Conservation (phyloP, 2,113 vertebrate species). For the Coturnix japonica region DNA sequence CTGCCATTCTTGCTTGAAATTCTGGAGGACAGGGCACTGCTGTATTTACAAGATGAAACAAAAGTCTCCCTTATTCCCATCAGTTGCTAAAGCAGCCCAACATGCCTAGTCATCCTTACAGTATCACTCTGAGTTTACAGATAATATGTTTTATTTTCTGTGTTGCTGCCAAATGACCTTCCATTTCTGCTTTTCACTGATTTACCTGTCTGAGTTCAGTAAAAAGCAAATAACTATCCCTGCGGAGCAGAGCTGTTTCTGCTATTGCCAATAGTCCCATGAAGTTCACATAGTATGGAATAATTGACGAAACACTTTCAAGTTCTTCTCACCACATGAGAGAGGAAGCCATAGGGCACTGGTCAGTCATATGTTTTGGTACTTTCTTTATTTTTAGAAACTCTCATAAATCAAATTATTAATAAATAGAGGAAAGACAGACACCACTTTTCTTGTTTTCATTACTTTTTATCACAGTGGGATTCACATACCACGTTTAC, state of each 20-base stretch:
- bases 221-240: not conserved
- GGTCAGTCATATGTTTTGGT: slow-evolving; percentile 12
- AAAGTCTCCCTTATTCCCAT: not conserved
- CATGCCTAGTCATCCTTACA: not conserved
- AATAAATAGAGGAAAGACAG: not conserved
- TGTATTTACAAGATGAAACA: not conserved
- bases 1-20: not conserved
- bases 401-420: not conserved
- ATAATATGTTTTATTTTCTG: not conserved
- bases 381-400: slow-evolving; percentile 45
- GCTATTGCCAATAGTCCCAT: not conserved
- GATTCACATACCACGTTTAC: not conserved
- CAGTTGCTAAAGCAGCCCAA: not conserved
- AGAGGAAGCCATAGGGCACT: slow-evolving; percentile 4
- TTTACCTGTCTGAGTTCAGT: not conserved
- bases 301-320: not conserved
- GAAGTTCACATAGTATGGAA: not conserved
- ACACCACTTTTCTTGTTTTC: not conserved
- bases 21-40: not conserved
- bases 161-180: not conserved
- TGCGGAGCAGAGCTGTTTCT: not conserved
- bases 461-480: not conserved
- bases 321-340: not conserved
- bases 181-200: not conserved
- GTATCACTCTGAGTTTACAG: not conserved